Conservation (phyloP, 1,140 invertebrate species). For the Contarinia nasturtii region DNA sequence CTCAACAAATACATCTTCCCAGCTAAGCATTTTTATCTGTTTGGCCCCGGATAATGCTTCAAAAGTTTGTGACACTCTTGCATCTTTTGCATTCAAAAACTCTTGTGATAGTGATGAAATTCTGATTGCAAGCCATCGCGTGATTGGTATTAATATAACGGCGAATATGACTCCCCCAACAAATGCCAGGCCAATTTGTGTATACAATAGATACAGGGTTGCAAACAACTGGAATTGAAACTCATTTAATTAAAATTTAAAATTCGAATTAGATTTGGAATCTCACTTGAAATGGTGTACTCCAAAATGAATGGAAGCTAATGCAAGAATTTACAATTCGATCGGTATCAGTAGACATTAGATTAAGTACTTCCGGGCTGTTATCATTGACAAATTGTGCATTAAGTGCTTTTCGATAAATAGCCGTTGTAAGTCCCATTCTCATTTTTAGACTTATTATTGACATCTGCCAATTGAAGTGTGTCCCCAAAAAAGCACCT, state of each 20-base stretch:
- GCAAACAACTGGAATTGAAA: slow-evolving; percentile 47
- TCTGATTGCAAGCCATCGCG: slow-evolving; percentile 73
- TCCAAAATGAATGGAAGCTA: slow-evolving; percentile 94
- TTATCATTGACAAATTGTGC: slow-evolving; percentile 21
- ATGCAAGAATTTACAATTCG: slow-evolving; percentile 88
- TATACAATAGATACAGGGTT: slow-evolving; percentile 62
- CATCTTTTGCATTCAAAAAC: slow-evolving; percentile 85
- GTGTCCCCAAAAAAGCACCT: slow-evolving; percentile 58
- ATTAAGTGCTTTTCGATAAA: slow-evolving; percentile 72
- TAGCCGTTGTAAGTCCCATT: slow-evolving; percentile 58
- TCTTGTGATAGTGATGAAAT: slow-evolving; percentile 72
- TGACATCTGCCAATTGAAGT: slow-evolving; percentile 79
- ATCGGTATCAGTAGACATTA: slow-evolving; percentile 91
- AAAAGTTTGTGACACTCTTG: slow-evolving; percentile 69
- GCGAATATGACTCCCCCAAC: slow-evolving; percentile 76
- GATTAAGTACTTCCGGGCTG: slow-evolving; percentile 69
- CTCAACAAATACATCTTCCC: slow-evolving; percentile 74
- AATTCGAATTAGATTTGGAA: not conserved
- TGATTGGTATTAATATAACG: slow-evolving; percentile 83
- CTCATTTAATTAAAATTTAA: slow-evolving; percentile 2
- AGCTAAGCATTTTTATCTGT: slow-evolving; percentile 81
- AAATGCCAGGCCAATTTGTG: slow-evolving; percentile 80
- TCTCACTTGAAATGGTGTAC: slow-evolving; percentile 74
- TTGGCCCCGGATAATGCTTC: slow-evolving; percentile 76
- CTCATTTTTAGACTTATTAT: slow-evolving; percentile 75